Percentiles rank a stretch among this genome's conserved stretches.
These are phyloP conservation scores for Lasius fuliginosus DNA, from an alignment of 2,888 invertebrate species.

Conservation along the genomic window DNA sequence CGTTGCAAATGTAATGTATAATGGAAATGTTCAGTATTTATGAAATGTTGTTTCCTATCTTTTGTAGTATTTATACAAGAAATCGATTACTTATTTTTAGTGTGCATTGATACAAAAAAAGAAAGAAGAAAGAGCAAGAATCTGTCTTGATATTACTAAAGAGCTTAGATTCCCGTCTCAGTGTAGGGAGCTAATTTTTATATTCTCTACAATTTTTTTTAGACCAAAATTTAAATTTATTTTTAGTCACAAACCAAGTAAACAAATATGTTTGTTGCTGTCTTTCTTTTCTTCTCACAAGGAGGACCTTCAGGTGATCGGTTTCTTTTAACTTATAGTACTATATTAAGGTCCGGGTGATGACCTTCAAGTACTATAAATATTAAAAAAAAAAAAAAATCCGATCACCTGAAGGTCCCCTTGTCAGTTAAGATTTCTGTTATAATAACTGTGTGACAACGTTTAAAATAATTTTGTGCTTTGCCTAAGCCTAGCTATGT, in stretches of 20 bases:
- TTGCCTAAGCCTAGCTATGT: neutral
- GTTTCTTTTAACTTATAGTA: too few relatives aligned
- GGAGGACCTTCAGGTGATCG: too few relatives aligned
- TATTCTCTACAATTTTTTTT: neutral
- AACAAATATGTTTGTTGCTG: neutral
- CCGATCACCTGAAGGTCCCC: too few relatives aligned
- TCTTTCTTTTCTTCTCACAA: neutral
- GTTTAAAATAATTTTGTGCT: neutral
- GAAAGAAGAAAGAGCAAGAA: neutral
- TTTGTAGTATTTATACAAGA: neutral
- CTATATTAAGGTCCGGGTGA: too few relatives aligned
- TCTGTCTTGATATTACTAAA: neutral
- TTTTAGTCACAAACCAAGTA: neutral
- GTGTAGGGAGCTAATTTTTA: neutral
- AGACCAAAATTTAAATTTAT: neutral
- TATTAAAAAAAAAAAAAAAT: too few relatives aligned
- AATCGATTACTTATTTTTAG: conserved; percentile 6
- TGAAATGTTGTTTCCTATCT: neutral
- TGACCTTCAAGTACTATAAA: too few relatives aligned
- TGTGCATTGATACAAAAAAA: neutral
- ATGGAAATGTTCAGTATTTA: neutral
- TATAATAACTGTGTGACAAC: neutral
- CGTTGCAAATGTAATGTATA: neutral
- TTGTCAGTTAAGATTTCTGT: neutral
- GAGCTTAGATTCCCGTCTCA: neutral